A percentile compares a stretch with the other conserved stretches of the same genome.
These are phyloP conservation scores for Bungarus multicinctus DNA, from an alignment of 2,113 vertebrate genomes.

Conservation along the genomic window DNA sequence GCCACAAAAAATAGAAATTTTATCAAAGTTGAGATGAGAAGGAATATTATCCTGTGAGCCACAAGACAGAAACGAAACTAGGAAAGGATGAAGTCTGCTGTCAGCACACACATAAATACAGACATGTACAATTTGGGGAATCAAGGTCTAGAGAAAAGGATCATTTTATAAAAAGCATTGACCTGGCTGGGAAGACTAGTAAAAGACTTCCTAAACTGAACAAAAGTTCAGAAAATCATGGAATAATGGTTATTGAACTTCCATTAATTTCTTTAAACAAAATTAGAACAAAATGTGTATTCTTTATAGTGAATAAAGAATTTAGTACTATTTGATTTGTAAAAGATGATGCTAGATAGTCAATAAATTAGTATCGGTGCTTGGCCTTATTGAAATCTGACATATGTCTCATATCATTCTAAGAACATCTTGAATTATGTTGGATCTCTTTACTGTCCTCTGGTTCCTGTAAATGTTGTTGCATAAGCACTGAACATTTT, in stretches of 20 bases:
- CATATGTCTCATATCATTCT: neutral
- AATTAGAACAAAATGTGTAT: neutral
- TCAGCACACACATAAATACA: neutral
- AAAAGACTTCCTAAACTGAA: neutral
- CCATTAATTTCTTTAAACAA: neutral
- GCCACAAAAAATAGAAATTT: neutral
- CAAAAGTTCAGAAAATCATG: neutral
- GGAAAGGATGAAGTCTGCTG: neutral
- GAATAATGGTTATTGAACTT: neutral
- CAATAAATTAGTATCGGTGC: neutral
- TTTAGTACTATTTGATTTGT: neutral
- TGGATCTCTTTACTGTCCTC: neutral
- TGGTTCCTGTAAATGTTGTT: neutral
- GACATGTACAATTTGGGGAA: neutral
- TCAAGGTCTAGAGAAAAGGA: neutral
- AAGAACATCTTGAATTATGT: neutral
- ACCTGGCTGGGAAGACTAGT: no score
- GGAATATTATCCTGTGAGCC: neutral
- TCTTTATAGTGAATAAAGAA: neutral
- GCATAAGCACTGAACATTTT: neutral
- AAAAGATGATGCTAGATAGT: neutral
- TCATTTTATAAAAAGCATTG: neutral
- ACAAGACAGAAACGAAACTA: neutral
- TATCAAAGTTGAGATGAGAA: no score
- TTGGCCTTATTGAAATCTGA: neutral